These are phyloP conservation scores for Syncerus caffer DNA, from an alignment of 2,797 vertebrate genomes.

Conservation along the genomic window DNA sequence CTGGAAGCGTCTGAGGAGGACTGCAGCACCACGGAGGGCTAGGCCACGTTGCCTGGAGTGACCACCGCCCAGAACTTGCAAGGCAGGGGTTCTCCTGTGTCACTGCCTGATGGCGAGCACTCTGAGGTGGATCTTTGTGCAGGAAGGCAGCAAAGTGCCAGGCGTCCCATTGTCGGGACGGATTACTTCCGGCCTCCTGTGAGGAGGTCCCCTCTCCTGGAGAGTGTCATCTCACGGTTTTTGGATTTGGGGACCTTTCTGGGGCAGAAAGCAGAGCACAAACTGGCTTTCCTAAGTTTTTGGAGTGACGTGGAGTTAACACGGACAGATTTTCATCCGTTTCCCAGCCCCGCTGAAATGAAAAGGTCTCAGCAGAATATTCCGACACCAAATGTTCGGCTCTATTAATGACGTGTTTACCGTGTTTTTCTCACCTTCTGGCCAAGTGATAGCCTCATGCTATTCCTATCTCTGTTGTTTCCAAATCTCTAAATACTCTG, in stretches of 20 bases:
- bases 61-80: slow-evolving; percentile 42
- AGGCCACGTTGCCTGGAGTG: slow-evolving; percentile 63
- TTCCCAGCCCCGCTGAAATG: slow-evolving; percentile 89
- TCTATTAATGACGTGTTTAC: slow-evolving; percentile 67
- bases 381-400: slow-evolving; percentile 71
- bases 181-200: not conserved
- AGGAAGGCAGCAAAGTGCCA: not conserved
- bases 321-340: slow-evolving; percentile 84
- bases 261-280: not conserved
- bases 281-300: slow-evolving; percentile 6
- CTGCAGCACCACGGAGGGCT: slow-evolving; percentile 17
- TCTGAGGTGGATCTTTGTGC: not conserved
- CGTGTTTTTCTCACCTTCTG: slow-evolving; percentile 75
- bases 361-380: slow-evolving; percentile 83
- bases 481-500: slow-evolving; percentile 23
- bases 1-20: slow-evolving; percentile 64
- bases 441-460: slow-evolving; percentile 58
- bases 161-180: not conserved
- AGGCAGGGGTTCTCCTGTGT: slow-evolving; percentile 30
- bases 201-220: slow-evolving; percentile 78
- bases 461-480: slow-evolving; percentile 42
- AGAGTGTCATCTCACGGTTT: slow-evolving; percentile 85
- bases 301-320: slow-evolving; percentile 43
- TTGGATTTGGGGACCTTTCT: slow-evolving; percentile 63
- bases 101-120: not conserved